Percentiles rank a stretch among this genome's conserved stretches.
Evolutionary conservation across 2,113 vertebrate genomes (phyloP).

Genomic region (Oreocharis arfaki): DNA sequence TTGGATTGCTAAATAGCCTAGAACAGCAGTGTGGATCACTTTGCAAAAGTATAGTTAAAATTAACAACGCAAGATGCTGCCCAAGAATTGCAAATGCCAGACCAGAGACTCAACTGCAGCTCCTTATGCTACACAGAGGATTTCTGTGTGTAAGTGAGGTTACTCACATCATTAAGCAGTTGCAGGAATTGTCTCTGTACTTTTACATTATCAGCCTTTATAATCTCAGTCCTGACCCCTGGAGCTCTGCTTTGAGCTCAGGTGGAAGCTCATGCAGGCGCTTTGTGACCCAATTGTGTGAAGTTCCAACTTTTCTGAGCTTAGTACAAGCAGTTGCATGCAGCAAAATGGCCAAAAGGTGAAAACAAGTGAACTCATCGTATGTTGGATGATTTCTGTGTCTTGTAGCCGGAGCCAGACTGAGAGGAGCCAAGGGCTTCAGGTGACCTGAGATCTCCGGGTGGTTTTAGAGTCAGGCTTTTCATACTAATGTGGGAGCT

Average conservation of each 20-base stretch:
- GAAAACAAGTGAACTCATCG: background rate
- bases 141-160: background rate
- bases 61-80: background rate
- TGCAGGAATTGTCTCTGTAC: background rate
- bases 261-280: background rate
- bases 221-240: background rate
- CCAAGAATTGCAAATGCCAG: background rate
- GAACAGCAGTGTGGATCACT: background rate
- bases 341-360: background rate
- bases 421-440: background rate
- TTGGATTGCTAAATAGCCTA: background rate
- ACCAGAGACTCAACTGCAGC: background rate
- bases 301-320: background rate
- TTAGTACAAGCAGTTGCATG: background rate
- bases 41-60: background rate
- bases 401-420: background rate
- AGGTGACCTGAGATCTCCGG: background rate
- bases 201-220: background rate
- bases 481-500: background rate
- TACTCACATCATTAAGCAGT: constrained; percentile 17
- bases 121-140: background rate
- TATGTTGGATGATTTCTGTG: background rate
- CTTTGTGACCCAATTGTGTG: background rate
- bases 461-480: background rate
- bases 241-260: constrained; percentile 1